Base-by-base conservation (phyloP, 2,888 invertebrate species). In the Tetranychus piercei region DNA sequence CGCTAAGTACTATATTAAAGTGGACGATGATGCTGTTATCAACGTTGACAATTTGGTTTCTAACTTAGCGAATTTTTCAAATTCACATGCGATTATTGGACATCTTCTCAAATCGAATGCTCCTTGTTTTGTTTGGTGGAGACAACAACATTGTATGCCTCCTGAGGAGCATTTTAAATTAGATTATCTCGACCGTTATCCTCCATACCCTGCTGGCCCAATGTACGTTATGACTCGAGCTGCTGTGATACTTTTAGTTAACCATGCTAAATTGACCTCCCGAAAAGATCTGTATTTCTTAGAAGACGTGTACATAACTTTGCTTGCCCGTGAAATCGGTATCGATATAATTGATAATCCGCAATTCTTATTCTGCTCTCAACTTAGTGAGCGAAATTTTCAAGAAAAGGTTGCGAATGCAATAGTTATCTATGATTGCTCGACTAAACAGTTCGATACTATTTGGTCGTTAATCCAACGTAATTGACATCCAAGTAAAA, bases 111-210 rank as follows among this genome's bases (percentile, higher is more conserved):
- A 20, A 9, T 15, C 20, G 18, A 69, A 69, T 69, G 20, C 20
- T 69, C 69, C 69, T 69, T 69, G 69, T 23, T 69, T 69, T 8
- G 20, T 23, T n/a, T 69, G 69, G 69, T 69, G 69, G 69, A 69
- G 20, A 69, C 69, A 69, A 22, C n/a, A 22, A 69, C 69, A 69
- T 23, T 69, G 69, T 69, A 69, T 69, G 69, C 69, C 69, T 20
- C 11, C 11, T 11, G 69, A 69, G 34, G 20, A 69, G 18, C 69
- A 69, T 69, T 22, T 11, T 6, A 69, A 69, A 22, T 23, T 69
- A 23, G 8, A 69, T 69, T 69, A 23, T 9, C 20, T 69, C 69
- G 69, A 69, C 9, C 6, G 11, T 69, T 69, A 69, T 69, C 69
- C 69, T n/a, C 69, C 69, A 18, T 69, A 69, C 34, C 69, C 69